Evolutionary conservation across 2,888 invertebrate genomes (phyloP), one percentile per base, ranked within the genome.

Genomic region (Anthrax anthrax): DNA sequence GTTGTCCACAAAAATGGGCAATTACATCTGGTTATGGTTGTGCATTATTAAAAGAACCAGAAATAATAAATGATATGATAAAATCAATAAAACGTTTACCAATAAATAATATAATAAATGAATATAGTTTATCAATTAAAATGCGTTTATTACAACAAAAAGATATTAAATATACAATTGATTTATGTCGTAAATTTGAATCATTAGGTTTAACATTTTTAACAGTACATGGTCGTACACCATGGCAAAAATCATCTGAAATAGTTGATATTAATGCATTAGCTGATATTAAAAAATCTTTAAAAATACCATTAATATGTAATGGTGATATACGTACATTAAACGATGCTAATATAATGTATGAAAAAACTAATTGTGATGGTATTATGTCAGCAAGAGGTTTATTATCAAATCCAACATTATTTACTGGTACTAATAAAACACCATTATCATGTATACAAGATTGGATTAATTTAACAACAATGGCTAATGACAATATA

Each of bases 1-100:
- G 97, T 1, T 97, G 97, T 58, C 97, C 97, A 1, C 97, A 97
- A 67, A 73, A 80, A 54, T 96, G 95, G 95, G 95, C 95, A 0
- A 82, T 88, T 67, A 78, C 84, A 54, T 86, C 89, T 61, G 91
- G 91, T 4, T 84, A 88, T 61, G 96, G 96, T 1, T 87, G 87
- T 58, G 79, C 82, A 49, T 67, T 96, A 53, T 67, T 96, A 18
- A 77, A 77, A 12, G 80, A 85, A 54, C 95, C 96, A 8, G 84
- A 96, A 59, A 58, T 81, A 12, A 77, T 97, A 6, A 76, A 78
- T 53, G 88, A 90, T 57, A 75, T 96, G 59, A 77, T 96, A 1
- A 73, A 71, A 56, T 81, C 81, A 57, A 79, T 91, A 16, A 75
- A 81, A 57, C 82, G 82, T 57, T 73, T 76, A 51, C 72, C 94